These are phyloP conservation scores for Malaclemys terrapin DNA, from an alignment of 2,113 vertebrate species.

Conservation along the genomic window DNA sequence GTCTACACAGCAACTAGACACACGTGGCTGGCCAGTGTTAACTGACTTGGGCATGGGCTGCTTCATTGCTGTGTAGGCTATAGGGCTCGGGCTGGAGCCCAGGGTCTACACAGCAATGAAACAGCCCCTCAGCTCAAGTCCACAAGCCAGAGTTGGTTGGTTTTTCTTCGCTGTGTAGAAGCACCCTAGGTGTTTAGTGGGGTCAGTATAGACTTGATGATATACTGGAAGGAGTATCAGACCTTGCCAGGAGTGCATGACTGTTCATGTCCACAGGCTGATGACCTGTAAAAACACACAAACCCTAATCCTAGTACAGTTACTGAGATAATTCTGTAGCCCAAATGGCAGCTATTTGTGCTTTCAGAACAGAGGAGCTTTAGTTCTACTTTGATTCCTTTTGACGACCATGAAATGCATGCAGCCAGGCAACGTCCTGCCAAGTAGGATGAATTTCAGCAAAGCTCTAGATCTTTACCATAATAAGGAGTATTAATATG, in stretches of 20 bases:
- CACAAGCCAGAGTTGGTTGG: neutral
- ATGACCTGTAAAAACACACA: rapidly evolving
- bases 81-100: too few species aligned
- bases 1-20: neutral
- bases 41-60: neutral
- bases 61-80: neutral
- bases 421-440: neutral
- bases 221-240: neutral
- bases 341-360: neutral
- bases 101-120: neutral
- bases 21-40: neutral
- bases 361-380: neutral
- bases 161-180: neutral
- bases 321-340: neutral
- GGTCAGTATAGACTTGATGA: rapidly evolving
- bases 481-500: neutral
- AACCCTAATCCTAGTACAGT: neutral
- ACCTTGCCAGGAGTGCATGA: rapidly evolving
- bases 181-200: rapidly evolving
- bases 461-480: neutral
- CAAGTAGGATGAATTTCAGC: rapidly evolving
- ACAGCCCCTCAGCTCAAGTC: neutral
- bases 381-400: rapidly evolving
- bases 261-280: neutral
- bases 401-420: neutral